Evolutionary conservation across 2,888 invertebrate species (phyloP).

Genomic region (Abrostola tripartita): DNA sequence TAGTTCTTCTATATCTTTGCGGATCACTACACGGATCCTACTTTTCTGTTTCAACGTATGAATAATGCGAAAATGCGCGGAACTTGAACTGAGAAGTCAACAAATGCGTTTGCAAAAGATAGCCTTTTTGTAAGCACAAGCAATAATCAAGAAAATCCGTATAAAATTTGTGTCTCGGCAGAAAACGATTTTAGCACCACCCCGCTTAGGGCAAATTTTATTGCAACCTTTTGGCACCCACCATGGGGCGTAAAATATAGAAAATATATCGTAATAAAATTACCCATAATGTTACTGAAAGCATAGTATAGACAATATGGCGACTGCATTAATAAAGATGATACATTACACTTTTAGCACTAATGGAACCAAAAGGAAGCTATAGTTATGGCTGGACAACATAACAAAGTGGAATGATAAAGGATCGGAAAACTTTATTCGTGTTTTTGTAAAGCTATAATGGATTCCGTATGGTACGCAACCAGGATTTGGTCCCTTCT

Average conservation of each 20-base stretch:
- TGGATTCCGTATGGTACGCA: conserved; percentile 11
- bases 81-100: no score
- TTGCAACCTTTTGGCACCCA: conserved; percentile 1
- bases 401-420: conserved; percentile 19
- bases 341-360: conserved; percentile 49
- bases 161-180: neutral
- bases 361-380: conserved; percentile 42
- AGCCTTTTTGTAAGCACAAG: neutral
- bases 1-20: no score
- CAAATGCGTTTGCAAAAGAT: no score
- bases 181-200: neutral
- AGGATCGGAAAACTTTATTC: conserved; percentile 18
- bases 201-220: conserved; percentile 14
- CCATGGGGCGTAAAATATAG: conserved; percentile 2
- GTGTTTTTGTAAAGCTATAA: conserved; percentile 6
- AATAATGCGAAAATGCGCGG: no score
- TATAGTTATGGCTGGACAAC: conserved; percentile 24
- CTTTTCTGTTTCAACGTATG: no score
- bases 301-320: conserved; percentile 30
- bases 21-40: no score
- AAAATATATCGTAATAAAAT: conserved; percentile 13
- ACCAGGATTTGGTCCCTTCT: neutral
- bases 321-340: conserved; percentile 32
- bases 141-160: neutral
- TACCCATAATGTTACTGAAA: conserved; percentile 1